These are phyloP conservation scores for Nesogale talazaci DNA, from an alignment of 2,113 vertebrate species.

Conservation along the genomic window DNA sequence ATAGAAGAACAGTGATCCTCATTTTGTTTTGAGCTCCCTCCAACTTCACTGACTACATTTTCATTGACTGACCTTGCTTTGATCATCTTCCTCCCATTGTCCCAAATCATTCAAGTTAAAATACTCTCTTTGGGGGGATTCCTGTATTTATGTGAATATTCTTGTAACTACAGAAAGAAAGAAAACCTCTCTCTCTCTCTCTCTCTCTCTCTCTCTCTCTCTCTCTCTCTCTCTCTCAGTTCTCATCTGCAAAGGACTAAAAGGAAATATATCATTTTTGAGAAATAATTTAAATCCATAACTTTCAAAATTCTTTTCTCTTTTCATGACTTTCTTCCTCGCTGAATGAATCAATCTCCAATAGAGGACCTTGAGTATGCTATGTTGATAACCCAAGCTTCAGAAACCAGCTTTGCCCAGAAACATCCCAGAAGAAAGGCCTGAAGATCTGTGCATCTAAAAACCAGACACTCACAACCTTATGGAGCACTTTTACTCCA, in stretches of 20 bases:
- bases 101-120: neutral
- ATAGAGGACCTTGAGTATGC: too few species aligned
- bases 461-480: neutral
- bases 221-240: too few species aligned
- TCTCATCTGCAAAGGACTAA: neutral
- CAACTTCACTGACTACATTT: slow-evolving; percentile 13
- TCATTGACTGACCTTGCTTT: neutral
- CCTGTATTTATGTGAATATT: neutral
- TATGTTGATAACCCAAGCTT: too few species aligned
- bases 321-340: too few species aligned
- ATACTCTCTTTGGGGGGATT: neutral
- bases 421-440: too few species aligned
- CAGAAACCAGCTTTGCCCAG: too few species aligned
- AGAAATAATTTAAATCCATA: neutral
- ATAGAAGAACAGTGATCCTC: neutral
- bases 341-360: too few species aligned
- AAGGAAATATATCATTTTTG: too few species aligned
- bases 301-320: neutral
- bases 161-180: neutral
- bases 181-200: neutral
- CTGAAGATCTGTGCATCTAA: too few species aligned
- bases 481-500: too few species aligned
- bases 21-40: slow-evolving; percentile 31
- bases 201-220: neutral
- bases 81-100: neutral